Conservation (phyloP, 1,140 invertebrate species). For the Lordiphosa mommai region DNA sequence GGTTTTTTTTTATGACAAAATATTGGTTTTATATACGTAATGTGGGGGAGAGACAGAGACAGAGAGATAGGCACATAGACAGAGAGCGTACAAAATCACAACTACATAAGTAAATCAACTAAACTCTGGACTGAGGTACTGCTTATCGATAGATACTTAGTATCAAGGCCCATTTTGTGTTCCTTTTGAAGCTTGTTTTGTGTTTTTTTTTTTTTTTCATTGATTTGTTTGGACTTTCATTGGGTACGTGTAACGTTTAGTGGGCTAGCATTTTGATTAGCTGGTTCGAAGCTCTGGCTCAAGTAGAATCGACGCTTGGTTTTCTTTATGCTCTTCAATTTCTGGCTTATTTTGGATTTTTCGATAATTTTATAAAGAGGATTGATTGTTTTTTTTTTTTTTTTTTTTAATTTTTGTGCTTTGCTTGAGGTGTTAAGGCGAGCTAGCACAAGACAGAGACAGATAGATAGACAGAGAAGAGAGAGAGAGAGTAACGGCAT, state of each 20-base stretch:
- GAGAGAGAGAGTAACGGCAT: conserved; percentile 24
- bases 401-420: conserved; percentile 37
- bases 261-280: conserved; percentile 20
- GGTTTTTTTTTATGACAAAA: conserved; percentile 26
- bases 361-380: not conserved
- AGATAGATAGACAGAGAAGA: conserved; percentile 21
- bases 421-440: conserved; percentile 12
- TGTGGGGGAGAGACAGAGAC: conserved; percentile 31
- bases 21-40: conserved; percentile 46
- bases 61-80: not conserved
- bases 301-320: conserved; percentile 10
- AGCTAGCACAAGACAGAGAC: conserved; percentile 9
- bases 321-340: conserved; percentile 12
- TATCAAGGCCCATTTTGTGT: conserved; percentile 31
- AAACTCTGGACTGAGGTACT: conserved; percentile 34
- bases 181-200: conserved; percentile 31
- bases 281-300: conserved; percentile 11
- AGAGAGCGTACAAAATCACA: conserved; percentile 13
- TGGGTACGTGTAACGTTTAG: conserved; percentile 36
- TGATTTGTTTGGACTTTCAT: conserved; percentile 22
- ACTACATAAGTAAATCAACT: no score
- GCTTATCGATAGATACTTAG: conserved; percentile 17
- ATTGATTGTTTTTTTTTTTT: conserved; percentile 13
- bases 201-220: conserved; percentile 24
- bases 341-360: not conserved